These are phyloP conservation scores for Acanthornis magna DNA, from an alignment of 2,797 vertebrate species.

Conservation along the genomic window DNA sequence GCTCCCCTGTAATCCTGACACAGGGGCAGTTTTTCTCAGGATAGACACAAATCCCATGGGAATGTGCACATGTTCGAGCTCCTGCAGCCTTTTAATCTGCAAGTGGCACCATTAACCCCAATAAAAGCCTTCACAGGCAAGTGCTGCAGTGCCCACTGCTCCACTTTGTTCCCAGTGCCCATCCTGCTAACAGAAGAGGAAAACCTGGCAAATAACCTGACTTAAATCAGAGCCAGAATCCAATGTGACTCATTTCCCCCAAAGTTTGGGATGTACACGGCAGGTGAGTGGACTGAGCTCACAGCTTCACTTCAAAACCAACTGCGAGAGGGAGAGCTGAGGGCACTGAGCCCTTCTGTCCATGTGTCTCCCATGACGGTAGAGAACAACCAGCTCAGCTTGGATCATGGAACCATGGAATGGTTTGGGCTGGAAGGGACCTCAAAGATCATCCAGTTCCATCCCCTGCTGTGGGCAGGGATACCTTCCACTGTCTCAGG, in stretches of 20 bases:
- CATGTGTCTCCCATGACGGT: not conserved
- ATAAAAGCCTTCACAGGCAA: not conserved
- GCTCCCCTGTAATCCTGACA: not conserved
- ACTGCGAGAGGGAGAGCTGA: not conserved
- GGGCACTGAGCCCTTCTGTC: too few species aligned
- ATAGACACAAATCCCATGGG: not conserved
- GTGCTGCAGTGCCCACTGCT: not conserved
- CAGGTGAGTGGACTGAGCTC: not conserved
- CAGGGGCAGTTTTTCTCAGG: not conserved
- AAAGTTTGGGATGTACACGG: fast-evolving
- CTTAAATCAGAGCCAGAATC: not conserved
- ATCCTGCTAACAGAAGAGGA: not conserved
- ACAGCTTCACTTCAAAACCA: not conserved
- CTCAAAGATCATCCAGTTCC: too few species aligned
- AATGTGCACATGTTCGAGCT: not conserved
- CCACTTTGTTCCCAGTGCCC: not conserved
- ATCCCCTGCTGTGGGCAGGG: fast-evolving
- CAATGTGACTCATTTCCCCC: too few species aligned
- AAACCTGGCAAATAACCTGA: not conserved
- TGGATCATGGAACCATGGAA: not conserved
- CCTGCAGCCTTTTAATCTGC: not conserved
- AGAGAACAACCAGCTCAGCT: not conserved
- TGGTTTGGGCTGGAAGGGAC: not conserved
- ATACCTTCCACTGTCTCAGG: too few species aligned
- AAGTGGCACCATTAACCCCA: slow-evolving; percentile 3